Evolutionary conservation across 2,888 invertebrate species (phyloP).

Genomic region (Bimastos eiseni): DNA sequence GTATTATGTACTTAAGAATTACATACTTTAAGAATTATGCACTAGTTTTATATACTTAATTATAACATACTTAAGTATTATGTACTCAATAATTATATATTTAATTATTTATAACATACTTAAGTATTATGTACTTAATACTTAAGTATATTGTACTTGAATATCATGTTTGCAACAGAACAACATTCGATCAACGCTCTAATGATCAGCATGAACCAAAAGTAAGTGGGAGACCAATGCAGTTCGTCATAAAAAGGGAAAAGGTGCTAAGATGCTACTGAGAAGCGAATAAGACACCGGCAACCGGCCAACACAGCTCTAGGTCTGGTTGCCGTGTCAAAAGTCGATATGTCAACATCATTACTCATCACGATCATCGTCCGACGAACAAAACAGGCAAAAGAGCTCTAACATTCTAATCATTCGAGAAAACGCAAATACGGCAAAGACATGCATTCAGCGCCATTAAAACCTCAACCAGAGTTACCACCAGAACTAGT

Average conservation of each 20-base stretch:
- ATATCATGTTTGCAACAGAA: too few species aligned
- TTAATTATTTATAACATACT: too few species aligned
- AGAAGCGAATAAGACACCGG: not conserved
- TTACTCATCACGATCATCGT: not conserved
- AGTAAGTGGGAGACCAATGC: too few species aligned
- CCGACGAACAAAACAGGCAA: not conserved
- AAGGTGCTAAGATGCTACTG: not conserved
- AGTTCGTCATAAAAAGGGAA: not conserved
- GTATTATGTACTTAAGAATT: too few species aligned
- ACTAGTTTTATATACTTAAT: too few species aligned
- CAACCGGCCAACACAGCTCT: not conserved
- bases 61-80: too few species aligned
- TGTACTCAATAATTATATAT: too few species aligned
- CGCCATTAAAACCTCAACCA: not conserved
- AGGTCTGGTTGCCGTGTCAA: not conserved
- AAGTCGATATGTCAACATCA: slow-evolving; percentile 24
- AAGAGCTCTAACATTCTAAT: not conserved
- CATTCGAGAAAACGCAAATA: not conserved
- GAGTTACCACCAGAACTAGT: not conserved
- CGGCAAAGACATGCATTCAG: not conserved
- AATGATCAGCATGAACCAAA: too few species aligned
- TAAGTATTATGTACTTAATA: too few species aligned
- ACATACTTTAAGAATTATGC: too few species aligned
- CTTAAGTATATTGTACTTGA: too few species aligned
- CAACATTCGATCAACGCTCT: not conserved